These are phyloP conservation scores for Coremacera marginata DNA, from an alignment of 2,888 invertebrate species.

Conservation along the genomic window DNA sequence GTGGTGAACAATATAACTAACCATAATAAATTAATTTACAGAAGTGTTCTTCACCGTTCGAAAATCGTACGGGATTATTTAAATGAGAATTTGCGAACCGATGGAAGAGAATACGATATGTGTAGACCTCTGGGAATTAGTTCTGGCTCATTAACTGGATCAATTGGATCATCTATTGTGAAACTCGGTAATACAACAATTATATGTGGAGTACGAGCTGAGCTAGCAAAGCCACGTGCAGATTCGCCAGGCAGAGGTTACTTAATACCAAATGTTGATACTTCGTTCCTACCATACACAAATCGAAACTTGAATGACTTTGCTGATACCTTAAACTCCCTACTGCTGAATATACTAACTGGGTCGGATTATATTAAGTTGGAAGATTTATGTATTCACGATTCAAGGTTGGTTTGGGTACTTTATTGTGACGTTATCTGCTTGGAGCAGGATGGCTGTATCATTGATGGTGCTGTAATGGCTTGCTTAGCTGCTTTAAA, in stretches of 20 bases:
- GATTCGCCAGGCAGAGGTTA: neutral
- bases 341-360: neutral
- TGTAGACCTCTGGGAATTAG: constrained; percentile 11
- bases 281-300: constrained; percentile 7
- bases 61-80: constrained; percentile 10
- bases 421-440: constrained; percentile 18
- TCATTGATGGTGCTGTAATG: constrained; percentile 9
- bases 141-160: neutral
- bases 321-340: constrained; percentile 4
- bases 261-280: constrained; percentile 22
- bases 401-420: constrained; percentile 13
- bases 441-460: constrained; percentile 21
- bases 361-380: neutral
- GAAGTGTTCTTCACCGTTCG: neutral
- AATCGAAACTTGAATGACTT: neutral
- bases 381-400: constrained; percentile 22
- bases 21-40: no score
- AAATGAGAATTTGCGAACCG: constrained; percentile 1
- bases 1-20: no score
- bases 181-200: constrained; percentile 12
- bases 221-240: constrained; percentile 4
- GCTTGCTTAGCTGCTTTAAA: constrained; percentile 27
- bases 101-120: constrained; percentile 20
- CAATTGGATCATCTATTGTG: constrained; percentile 13
- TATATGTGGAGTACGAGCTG: constrained; percentile 22